phyloP scores from a whole-genome alignment of 1,140 invertebrate species.

The Sycobia sp. region DNA sequence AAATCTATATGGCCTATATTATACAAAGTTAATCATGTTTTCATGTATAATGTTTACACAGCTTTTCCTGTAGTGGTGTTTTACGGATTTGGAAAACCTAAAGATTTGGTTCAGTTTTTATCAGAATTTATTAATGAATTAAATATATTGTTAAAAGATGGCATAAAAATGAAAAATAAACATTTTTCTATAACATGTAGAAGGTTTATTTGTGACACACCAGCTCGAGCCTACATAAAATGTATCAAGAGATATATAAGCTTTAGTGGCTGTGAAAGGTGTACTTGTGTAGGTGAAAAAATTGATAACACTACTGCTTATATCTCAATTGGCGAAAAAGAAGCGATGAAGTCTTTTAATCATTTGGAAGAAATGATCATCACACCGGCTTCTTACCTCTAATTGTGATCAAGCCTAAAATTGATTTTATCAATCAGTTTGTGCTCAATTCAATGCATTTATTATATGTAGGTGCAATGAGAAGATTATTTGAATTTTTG shows the following conservation, averaged over 20 bases:
- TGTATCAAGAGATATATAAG: neutral
- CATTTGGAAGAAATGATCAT: neutral
- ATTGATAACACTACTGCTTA: neutral
- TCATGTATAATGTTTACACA: neutral
- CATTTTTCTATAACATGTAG: neutral
- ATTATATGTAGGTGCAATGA: too few relatives aligned
- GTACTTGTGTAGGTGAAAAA: neutral
- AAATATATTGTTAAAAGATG: neutral
- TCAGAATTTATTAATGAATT: neutral
- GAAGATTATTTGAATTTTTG: too few relatives aligned
- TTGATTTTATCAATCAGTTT: too few relatives aligned
- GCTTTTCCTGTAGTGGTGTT: neutral
- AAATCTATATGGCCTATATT: neutral
- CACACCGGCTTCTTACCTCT: neutral
- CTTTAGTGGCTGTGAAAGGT: neutral
- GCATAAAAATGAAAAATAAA: neutral
- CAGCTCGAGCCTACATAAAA: neutral
- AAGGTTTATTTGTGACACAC: neutral
- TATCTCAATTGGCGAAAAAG: too few relatives aligned
- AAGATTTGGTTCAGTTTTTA: neutral
- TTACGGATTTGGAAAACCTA: neutral
- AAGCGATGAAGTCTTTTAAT: neutral
- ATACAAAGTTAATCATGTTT: neutral
- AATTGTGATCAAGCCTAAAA: neutral
- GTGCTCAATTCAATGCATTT: too few relatives aligned